Conservation (phyloP, 2,113 vertebrate genomes). For the Microcebus griseorufus region DNA sequence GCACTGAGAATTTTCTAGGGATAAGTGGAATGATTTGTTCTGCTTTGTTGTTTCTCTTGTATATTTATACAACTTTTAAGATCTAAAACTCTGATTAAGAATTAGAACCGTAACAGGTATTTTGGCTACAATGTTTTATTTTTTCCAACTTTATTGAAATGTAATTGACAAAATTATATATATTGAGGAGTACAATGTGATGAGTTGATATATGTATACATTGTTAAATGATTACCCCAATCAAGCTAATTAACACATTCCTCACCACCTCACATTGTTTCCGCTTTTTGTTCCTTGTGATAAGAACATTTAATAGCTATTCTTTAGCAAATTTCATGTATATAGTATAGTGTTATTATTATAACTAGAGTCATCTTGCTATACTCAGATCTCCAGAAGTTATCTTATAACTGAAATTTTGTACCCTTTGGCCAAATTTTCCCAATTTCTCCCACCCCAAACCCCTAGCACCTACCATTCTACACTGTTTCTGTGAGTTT, state of each 20-base stretch:
- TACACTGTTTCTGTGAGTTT: background rate
- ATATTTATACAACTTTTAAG: background rate
- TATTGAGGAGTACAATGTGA: no score
- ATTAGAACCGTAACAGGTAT: background rate
- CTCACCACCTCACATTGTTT: background rate
- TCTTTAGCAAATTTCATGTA: background rate
- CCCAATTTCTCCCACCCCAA: background rate
- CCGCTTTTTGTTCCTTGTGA: background rate
- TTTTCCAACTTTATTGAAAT: background rate
- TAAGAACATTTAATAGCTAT: rapidly evolving
- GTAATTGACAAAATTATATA: background rate
- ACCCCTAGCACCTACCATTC: background rate
- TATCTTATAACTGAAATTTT: background rate
- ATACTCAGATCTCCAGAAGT: background rate
- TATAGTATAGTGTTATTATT: background rate
- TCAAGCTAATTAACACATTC: background rate
- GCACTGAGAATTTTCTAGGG: background rate
- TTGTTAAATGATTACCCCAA: background rate
- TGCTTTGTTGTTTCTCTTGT: background rate
- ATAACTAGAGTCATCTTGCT: background rate
- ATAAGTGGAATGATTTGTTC: background rate
- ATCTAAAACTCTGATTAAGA: background rate
- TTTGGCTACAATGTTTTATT: background rate
- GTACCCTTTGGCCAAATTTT: no score
- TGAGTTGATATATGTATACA: background rate